These are phyloP conservation scores for Sympetrum striolatum DNA, from an alignment of 2,888 invertebrate species.

Conservation along the genomic window DNA sequence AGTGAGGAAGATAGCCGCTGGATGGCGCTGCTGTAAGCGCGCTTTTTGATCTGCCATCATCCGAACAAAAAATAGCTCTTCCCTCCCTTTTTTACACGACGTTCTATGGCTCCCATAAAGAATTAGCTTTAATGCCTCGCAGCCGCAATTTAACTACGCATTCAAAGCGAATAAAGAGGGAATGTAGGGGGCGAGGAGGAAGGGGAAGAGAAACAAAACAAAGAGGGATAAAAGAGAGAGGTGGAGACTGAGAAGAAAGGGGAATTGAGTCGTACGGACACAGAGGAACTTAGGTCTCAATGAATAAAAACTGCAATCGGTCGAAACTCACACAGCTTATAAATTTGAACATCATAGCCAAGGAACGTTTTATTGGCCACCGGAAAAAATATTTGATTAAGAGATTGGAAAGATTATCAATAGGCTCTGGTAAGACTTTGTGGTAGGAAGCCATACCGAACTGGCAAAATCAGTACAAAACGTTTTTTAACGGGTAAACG, in stretches of 20 bases:
- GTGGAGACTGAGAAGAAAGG: not conserved
- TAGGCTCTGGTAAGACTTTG: no score
- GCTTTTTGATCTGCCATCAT: not conserved
- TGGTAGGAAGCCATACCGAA: no score
- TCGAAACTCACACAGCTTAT: no score
- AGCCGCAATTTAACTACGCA: not conserved
- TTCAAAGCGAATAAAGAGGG: not conserved
- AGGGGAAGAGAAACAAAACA: not conserved
- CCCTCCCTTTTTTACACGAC: not conserved
- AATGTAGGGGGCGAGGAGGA: no score
- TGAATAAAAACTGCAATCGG: no score
- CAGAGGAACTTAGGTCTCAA: not conserved
- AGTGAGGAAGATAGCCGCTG: not conserved
- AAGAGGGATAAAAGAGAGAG: not conserved
- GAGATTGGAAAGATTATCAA: no score
- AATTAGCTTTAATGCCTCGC: not conserved
- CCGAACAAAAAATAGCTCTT: not conserved
- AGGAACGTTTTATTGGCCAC: no score
- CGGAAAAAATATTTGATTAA: no score
- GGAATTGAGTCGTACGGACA: not conserved
- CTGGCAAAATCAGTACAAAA: no score
- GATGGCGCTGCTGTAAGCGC: not conserved
- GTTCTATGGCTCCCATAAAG: not conserved
- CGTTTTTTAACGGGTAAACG: no score
- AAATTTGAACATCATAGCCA: no score